A percentile compares a stretch with the other conserved stretches of the same genome.
These are phyloP conservation scores for Diplodus puntazzo DNA, from an alignment of 2,797 vertebrate genomes.

Conservation along the genomic window DNA sequence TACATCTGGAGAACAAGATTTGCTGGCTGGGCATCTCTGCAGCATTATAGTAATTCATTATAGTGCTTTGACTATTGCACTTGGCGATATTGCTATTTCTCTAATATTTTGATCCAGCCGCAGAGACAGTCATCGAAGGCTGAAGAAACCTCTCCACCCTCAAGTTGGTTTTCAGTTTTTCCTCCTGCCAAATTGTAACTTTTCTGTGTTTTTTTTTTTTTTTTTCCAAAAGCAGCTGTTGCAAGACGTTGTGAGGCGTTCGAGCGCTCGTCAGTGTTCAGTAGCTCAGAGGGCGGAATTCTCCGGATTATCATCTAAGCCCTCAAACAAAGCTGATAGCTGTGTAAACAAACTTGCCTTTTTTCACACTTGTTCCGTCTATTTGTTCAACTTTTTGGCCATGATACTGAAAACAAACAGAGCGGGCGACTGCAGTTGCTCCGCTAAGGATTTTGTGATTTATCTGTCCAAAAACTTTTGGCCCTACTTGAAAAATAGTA, in stretches of 20 bases:
- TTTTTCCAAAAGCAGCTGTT: conserved; percentile 59
- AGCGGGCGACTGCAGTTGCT: conserved; percentile 57
- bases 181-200: conserved; percentile 36
- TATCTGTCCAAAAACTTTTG: conserved; percentile 81
- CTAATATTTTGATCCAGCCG: too few relatives aligned
- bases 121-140: background rate
- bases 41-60: too few relatives aligned
- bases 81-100: too few relatives aligned
- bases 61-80: too few relatives aligned
- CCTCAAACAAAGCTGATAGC: conserved; percentile 80
- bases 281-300: conserved; percentile 75
- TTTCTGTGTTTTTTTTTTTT: conserved; percentile 37
- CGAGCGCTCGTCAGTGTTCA: conserved; percentile 53
- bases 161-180: conserved; percentile 12
- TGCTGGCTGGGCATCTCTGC: too few relatives aligned
- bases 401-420: conserved; percentile 81
- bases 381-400: conserved; percentile 78
- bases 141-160: conserved; percentile 23
- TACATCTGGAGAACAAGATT: too few relatives aligned
- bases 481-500: conserved; percentile 84
- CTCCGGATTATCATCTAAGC: conserved; percentile 79
- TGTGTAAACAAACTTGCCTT: conserved; percentile 78
- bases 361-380: conserved; percentile 77
- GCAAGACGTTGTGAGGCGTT: conserved; percentile 35
- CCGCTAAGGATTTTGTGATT: conserved; percentile 70